Evolutionary conservation across 2,113 vertebrate species (phyloP).

Genomic region (Microcebus ravelobensis): DNA sequence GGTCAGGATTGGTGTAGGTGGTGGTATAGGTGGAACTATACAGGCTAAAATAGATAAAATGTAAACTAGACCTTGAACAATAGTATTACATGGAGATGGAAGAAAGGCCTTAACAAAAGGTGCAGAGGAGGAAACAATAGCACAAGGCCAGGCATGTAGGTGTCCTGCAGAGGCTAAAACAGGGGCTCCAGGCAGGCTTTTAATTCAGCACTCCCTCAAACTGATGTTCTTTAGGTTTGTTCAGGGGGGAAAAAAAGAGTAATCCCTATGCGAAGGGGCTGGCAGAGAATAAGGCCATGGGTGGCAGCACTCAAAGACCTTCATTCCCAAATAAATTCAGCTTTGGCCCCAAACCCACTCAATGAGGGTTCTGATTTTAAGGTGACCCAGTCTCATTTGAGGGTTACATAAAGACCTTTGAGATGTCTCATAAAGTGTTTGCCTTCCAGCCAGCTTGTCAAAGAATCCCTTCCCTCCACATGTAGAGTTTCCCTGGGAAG

Average conservation of each 20-base stretch:
- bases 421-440: neutral
- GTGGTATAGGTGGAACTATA: neutral
- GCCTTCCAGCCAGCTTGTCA: neutral
- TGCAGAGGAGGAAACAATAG: neutral
- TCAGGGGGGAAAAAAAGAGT: neutral
- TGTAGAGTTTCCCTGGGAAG: neutral
- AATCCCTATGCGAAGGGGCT: neutral
- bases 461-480: neutral
- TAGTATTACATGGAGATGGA: neutral
- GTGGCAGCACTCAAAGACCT: neutral
- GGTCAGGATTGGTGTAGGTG: neutral
- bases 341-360: neutral
- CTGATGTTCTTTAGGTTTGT: neutral
- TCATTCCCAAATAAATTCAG: neutral
- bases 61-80: neutral
- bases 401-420: neutral
- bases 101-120: neutral
- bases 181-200: neutral
- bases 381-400: neutral
- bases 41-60: neutral
- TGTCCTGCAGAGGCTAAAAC: neutral
- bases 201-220: neutral
- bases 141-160: accelerated
- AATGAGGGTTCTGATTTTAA: neutral
- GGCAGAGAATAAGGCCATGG: neutral